phyloP scores from a whole-genome alignment of 2,888 invertebrate genomes.

The Mayetiola destructor region DNA sequence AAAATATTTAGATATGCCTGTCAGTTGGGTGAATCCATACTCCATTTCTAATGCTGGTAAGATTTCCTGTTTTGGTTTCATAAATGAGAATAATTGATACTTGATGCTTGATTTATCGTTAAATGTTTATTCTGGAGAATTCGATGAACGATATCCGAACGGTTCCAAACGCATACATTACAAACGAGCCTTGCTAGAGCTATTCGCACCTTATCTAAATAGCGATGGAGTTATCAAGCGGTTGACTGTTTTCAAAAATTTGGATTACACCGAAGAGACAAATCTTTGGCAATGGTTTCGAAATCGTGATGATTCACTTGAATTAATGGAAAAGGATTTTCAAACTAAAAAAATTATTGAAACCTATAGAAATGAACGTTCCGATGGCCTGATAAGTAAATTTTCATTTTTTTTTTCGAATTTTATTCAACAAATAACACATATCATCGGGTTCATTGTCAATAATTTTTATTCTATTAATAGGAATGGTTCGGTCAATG shows the following conservation, averaged over 20 bases:
- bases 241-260: constrained; percentile 26
- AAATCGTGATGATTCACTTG: constrained; percentile 51
- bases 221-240: constrained; percentile 42
- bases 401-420: constrained; percentile 16
- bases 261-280: constrained; percentile 27
- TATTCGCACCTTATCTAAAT: constrained; percentile 61
- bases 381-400: constrained; percentile 53
- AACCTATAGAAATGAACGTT: constrained; percentile 48
- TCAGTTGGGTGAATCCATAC: constrained; percentile 57
- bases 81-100: background rate
- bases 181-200: constrained; percentile 59
- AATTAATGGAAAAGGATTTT: constrained; percentile 40
- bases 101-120: background rate
- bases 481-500: constrained; percentile 25
- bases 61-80: too few species aligned
- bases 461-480: constrained; percentile 13
- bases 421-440: background rate
- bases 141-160: constrained; percentile 57
- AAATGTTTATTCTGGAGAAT: constrained; percentile 33
- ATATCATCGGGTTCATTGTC: too few species aligned
- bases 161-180: constrained; percentile 52
- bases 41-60: constrained; percentile 34
- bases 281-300: constrained; percentile 45
- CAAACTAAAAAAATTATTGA: constrained; percentile 41
- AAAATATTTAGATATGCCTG: constrained; percentile 63